Percentiles rank a stretch among this genome's conserved stretches.
Evolutionary conservation across 2,113 vertebrate genomes (phyloP).

Genomic region (Chelonoidis abingdonii): DNA sequence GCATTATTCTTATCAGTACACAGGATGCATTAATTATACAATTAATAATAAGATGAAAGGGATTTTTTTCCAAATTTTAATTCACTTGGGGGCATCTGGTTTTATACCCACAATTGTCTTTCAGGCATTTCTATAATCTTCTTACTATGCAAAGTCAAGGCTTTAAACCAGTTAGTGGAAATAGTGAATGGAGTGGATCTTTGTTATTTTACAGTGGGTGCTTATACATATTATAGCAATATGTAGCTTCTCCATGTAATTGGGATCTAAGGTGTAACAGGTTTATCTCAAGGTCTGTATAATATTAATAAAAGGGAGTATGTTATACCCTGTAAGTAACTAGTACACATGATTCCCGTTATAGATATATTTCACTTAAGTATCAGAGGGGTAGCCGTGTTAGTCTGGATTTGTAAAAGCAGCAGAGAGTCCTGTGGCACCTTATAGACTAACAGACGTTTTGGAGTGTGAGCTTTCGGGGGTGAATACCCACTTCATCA

Average conservation of each 20-base stretch:
- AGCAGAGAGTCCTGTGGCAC: no score
- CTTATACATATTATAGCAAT: constrained; percentile 54
- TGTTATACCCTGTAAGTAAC: not conserved
- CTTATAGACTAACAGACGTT: no score
- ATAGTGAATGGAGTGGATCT: constrained; percentile 68
- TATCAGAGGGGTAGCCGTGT: no score
- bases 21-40: constrained; percentile 87
- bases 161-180: constrained; percentile 76
- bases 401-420: no score
- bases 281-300: constrained; percentile 70
- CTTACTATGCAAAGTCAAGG: constrained; percentile 80
- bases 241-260: constrained; percentile 69
- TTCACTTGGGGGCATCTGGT: constrained; percentile 74
- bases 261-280: constrained; percentile 74
- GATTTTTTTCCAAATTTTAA: constrained; percentile 66
- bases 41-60: constrained; percentile 84
- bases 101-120: constrained; percentile 80
- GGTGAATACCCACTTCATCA: no score
- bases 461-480: no score
- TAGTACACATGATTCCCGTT: not conserved
- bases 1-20: constrained; percentile 87
- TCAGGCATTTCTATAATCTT: constrained; percentile 82
- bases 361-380: not conserved
- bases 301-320: constrained; percentile 22
- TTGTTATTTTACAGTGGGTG: constrained; percentile 34